phyloP scores from a whole-genome alignment of 2,797 vertebrate species.

The Intellagama lesueurii region DNA sequence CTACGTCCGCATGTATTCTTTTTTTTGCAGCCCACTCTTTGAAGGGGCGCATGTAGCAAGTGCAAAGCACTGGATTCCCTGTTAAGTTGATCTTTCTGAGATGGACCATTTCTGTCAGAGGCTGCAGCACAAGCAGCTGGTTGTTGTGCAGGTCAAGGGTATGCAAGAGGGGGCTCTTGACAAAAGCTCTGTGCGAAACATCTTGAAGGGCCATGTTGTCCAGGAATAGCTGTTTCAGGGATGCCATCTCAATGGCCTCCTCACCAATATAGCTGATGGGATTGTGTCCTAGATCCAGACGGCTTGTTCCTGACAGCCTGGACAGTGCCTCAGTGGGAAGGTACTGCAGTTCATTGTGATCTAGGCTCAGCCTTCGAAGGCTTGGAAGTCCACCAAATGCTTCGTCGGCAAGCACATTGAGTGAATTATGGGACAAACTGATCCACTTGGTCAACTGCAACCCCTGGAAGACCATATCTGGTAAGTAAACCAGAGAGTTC shows the following conservation, averaged over 20 bases:
- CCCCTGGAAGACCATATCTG: slow-evolving; percentile 94
- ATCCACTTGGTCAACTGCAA: slow-evolving; percentile 90
- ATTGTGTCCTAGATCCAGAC: slow-evolving; percentile 91
- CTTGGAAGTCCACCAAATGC: slow-evolving; percentile 88
- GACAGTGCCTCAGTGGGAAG: slow-evolving; percentile 89
- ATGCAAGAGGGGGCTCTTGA: slow-evolving; percentile 82
- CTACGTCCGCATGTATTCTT: slow-evolving; percentile 81
- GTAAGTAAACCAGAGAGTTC: slow-evolving; percentile 92
- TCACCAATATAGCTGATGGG: slow-evolving; percentile 91
- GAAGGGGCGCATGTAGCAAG: slow-evolving; percentile 88
- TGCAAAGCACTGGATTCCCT: slow-evolving; percentile 90
- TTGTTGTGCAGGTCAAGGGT: slow-evolving; percentile 89
- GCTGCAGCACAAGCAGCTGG: slow-evolving; percentile 87
- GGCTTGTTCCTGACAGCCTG: slow-evolving; percentile 82
- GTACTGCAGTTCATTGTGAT: slow-evolving; percentile 93
- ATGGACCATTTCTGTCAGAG: slow-evolving; percentile 80
- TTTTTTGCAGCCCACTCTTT: slow-evolving; percentile 82
- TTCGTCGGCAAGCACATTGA: slow-evolving; percentile 89
- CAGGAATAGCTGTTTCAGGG: slow-evolving; percentile 88
- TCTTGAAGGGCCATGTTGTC: slow-evolving; percentile 92
- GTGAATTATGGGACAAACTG: slow-evolving; percentile 89
- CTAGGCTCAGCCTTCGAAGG: slow-evolving; percentile 88
- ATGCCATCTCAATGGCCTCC: slow-evolving; percentile 85
- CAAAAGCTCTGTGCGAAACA: slow-evolving; percentile 82
- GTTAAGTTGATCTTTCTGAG: slow-evolving; percentile 84